These are phyloP conservation scores for Oreortyx pictus DNA, from an alignment of 2,797 vertebrate genomes.

Conservation along the genomic window DNA sequence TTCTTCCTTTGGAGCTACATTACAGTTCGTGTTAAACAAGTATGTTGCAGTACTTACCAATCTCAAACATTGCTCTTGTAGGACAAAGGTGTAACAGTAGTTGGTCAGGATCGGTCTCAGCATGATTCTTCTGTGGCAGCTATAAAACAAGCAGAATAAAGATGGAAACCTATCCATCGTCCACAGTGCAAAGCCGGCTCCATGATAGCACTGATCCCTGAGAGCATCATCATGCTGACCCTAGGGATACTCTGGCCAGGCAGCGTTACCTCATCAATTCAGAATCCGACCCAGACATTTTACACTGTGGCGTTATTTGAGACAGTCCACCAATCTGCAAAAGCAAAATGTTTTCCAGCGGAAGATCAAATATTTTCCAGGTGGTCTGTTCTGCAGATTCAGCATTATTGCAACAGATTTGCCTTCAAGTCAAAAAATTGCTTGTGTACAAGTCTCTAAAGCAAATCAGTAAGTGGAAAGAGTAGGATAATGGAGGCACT, in stretches of 20 bases:
- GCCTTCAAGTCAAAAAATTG: slow-evolving; percentile 35
- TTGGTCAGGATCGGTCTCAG: slow-evolving; percentile 46
- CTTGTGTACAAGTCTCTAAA: not conserved
- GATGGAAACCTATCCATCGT: slow-evolving; percentile 46
- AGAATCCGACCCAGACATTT: not conserved
- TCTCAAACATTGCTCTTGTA: slow-evolving; percentile 30
- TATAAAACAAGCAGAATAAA: slow-evolving; percentile 40
- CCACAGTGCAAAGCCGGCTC: not conserved
- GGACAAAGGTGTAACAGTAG: not conserved
- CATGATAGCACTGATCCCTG: not conserved
- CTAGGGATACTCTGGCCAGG: not conserved
- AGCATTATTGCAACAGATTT: slow-evolving; percentile 10
- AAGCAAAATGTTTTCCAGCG: slow-evolving; percentile 6
- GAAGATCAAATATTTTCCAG: slow-evolving; percentile 46
- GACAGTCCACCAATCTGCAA: not conserved
- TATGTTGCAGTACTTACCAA: not conserved
- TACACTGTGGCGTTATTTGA: not conserved
- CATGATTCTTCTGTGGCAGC: slow-evolving; percentile 15
- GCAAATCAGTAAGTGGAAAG: slow-evolving; percentile 37
- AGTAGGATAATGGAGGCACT: slow-evolving; percentile 29
- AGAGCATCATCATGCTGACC: not conserved
- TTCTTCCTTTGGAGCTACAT: not conserved
- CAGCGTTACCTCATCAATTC: not conserved
- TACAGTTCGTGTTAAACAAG: not conserved
- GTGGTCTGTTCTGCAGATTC: slow-evolving; percentile 21